These are phyloP conservation scores for Ochropleura leucogaster DNA, from an alignment of 2,888 invertebrate species.

Conservation along the genomic window DNA sequence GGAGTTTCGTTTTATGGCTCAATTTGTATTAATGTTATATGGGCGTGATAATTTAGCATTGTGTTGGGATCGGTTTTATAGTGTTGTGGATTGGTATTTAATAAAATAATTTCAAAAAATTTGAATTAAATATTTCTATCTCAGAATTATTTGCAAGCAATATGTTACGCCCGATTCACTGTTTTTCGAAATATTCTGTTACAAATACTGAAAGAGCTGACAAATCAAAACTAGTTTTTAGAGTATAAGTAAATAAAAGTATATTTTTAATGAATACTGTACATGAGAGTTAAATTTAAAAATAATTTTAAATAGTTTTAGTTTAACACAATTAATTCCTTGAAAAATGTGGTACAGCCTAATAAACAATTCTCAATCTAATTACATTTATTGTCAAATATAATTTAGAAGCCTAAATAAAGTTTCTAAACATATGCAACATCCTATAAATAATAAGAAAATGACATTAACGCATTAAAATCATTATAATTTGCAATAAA, in stretches of 20 bases:
- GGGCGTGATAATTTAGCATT: slow-evolving; percentile 30
- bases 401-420: slow-evolving; percentile 1
- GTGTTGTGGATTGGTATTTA: slow-evolving; percentile 11
- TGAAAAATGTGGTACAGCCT: no score
- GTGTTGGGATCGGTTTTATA: slow-evolving; percentile 28
- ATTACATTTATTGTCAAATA: background rate
- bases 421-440: slow-evolving; percentile 15
- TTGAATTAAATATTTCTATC: background rate
- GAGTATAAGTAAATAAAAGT: no score
- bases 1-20: slow-evolving; percentile 40
- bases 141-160: background rate
- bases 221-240: no score
- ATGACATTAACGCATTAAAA: slow-evolving; percentile 35
- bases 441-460: slow-evolving; percentile 35
- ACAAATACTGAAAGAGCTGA: no score
- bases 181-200: no score
- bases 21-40: slow-evolving; percentile 36
- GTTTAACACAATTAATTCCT: no score
- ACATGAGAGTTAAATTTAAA: no score
- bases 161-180: background rate
- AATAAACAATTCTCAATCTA: no score
- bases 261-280: no score
- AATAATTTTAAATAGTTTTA: no score
- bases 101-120: background rate
- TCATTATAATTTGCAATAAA: slow-evolving; percentile 53